Percentiles rank a stretch among this genome's conserved stretches.
Evolutionary conservation across 2,797 vertebrate genomes (phyloP).

Genomic region (Spizella passerina): DNA sequence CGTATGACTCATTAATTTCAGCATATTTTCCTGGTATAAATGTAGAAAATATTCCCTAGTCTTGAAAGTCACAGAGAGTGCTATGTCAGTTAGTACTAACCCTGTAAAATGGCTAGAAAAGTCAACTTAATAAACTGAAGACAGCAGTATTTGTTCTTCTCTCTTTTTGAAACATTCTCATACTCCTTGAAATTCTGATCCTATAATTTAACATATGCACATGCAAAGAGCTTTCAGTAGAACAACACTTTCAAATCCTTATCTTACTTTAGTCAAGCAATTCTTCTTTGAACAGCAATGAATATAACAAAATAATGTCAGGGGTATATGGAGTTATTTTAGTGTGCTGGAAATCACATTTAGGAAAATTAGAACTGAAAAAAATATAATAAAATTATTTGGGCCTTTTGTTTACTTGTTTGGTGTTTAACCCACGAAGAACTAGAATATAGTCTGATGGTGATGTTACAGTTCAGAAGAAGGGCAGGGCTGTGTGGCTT

Average conservation of each 20-base stretch:
- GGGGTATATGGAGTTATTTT: neutral
- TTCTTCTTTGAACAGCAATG: neutral
- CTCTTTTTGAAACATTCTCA: neutral
- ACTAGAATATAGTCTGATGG: neutral
- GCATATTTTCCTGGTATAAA: slow-evolving; percentile 14
- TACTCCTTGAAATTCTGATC: neutral
- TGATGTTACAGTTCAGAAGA: neutral
- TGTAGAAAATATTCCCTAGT: neutral
- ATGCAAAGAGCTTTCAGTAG: neutral
- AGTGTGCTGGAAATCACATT: neutral
- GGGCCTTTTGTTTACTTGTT: neutral
- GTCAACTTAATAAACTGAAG: neutral
- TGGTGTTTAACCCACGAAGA: neutral
- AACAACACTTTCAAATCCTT: neutral
- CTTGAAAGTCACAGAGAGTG: neutral
- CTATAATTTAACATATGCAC: neutral
- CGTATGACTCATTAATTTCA: neutral
- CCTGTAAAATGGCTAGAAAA: neutral
- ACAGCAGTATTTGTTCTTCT: neutral
- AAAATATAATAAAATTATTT: neutral
- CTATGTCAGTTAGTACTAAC: neutral
- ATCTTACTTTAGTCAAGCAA: neutral
- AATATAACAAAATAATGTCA: neutral
- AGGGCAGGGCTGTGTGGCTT: neutral
- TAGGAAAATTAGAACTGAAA: neutral